Evolutionary conservation across 2,888 invertebrate genomes (phyloP), one percentile per base, ranked within the genome.

Genomic region (Xylophagus ater): DNA sequence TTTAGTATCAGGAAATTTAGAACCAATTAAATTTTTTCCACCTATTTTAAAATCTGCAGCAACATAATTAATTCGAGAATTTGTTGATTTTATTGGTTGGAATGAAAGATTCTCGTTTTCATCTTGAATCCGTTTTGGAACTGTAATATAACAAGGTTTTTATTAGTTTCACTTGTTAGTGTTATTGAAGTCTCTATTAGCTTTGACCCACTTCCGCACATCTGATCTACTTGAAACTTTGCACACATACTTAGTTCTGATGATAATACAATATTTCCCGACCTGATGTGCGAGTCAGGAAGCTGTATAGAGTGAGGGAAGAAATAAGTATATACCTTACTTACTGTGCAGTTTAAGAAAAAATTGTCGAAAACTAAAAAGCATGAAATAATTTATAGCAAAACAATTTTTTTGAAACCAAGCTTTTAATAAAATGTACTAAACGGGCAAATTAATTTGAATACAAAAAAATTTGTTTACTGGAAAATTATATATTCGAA

Each of bases 11-110:
- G 30, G 25, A 7, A 23, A 9, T 18, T 37, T 30, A 12, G 31
- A 37, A 8, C 37, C 37, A n/a, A 37, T 32, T n/a, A 30, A 31
- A 3, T 32, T 15, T 4, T 25, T 21, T 3, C 37, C 37, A 2
- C 17, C 23, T 3, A 37, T 24, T 23, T 37, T 25, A 2, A 31
- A 32, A n/a, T 24, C 31, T 3, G 37, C 19, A 17, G 30, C 21
- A 4, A 37, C 32, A 24, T 37, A 37, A n/a, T n/a, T 29, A 3
- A 37, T 30, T 30, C 17, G 29, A 10, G 37, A 37, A 15, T 30
- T 30, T 8, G 29, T 29, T 3, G 26, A 26, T 12, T 26, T 5
- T 2, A 3, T 6, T n/a, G 10, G 26, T 9, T 10, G 26, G 12
- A 10, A n/a, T 13, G 2, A 5, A n/a, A 4, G 8, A 12, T 10